Base-by-base conservation (phyloP, 2,888 invertebrate genomes). In the Eupelmus urozonus region DNA sequence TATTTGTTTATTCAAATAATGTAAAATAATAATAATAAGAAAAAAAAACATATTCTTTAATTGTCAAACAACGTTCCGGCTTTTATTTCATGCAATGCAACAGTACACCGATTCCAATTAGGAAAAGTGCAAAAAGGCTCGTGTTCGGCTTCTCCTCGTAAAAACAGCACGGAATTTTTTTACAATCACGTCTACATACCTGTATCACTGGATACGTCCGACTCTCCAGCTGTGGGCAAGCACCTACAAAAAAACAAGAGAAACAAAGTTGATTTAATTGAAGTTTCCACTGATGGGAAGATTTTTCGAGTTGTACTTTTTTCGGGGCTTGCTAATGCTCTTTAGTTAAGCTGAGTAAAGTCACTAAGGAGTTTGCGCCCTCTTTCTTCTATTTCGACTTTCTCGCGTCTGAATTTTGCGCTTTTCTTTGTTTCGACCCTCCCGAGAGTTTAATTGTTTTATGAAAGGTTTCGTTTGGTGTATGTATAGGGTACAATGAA, bases 231-330 rank as follows among this genome's bases (percentile, higher is more conserved):
- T n/a, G 9, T 45, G 23, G 13, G 13, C n/a, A 16, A 27, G 55
- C 7, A 18, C 57, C 65, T 57, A 57, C 55, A 66, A 74, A 74
- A 74, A 40, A 29, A 13, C 25, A 16, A 42, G 40, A 59, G n/a
- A 73, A 72, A 67, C 59, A 72, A 72, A 77, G 60, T 77, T 72
- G 66, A 72, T 67, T 72, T 77, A 72, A 72, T 72, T 77, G 60
- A 72, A 77, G 40, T 72, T 67, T 62, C n/a, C 45, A 20, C 23
- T 59, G 40, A 55, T 53, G 40, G 45, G 60, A 11, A 66, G 55
- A 76, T 76, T 77, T 71, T 65, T 67, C 75, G 18, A 16, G 20
- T 11, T 4, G 5, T 65, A 65, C 65, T 65, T 65, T 73, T 72
- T 75, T 25, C 45, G 27, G 20, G 23, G 5, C 57, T 63, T 27